These are phyloP conservation scores for Drosophila nigritarsus DNA, from an alignment of 2,888 invertebrate genomes.

Conservation along the genomic window DNA sequence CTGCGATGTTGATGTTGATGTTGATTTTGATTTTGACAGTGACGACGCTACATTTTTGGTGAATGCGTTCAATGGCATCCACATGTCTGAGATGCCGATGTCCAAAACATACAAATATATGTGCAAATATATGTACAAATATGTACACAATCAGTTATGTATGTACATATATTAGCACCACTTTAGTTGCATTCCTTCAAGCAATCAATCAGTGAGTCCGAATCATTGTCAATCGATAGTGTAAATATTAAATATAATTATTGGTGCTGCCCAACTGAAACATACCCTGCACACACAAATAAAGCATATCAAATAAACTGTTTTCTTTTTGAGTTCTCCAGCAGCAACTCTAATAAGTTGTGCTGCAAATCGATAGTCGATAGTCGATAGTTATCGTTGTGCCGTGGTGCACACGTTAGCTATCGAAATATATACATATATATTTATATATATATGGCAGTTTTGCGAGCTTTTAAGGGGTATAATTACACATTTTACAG, in stretches of 20 bases:
- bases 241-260: conserved; percentile 3
- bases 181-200: conserved; percentile 26
- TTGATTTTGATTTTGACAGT: conserved; percentile 49
- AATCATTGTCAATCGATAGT: conserved; percentile 4
- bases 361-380: background rate
- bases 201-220: conserved; percentile 18
- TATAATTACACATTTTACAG: conserved; percentile 19
- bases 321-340: background rate
- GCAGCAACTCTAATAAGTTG: background rate
- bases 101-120: background rate
- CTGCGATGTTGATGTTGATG: background rate
- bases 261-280: background rate
- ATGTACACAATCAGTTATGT: conserved; percentile 3
- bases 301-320: background rate
- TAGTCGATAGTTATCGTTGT: background rate
- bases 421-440: too few relatives aligned
- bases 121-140: conserved; percentile 2
- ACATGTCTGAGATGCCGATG: conserved; percentile 13
- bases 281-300: background rate
- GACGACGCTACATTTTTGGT: conserved; percentile 40
- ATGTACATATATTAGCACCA: conserved; percentile 23
- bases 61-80: conserved; percentile 55
- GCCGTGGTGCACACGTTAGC: background rate
- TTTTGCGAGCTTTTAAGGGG: background rate
- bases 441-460: too few relatives aligned